These are phyloP conservation scores for Cinclus mexicanus DNA, from an alignment of 2,113 vertebrate genomes.

Conservation along the genomic window DNA sequence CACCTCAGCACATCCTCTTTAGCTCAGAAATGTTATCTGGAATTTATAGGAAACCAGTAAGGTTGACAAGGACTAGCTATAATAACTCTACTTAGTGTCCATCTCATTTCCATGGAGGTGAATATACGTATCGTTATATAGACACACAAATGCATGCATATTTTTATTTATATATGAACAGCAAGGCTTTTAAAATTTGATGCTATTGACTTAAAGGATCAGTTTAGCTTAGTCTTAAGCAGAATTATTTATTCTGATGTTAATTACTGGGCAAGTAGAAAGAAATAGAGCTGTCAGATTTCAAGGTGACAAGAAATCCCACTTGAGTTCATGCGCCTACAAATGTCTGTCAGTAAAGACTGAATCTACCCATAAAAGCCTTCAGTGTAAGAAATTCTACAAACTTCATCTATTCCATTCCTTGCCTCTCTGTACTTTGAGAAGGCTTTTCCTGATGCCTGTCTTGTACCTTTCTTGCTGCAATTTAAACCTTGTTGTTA, in stretches of 20 bases:
- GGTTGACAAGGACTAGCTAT: neutral
- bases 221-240: neutral
- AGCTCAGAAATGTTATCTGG: neutral
- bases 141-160: neutral
- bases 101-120: neutral
- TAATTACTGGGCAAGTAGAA: neutral
- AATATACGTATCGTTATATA: neutral
- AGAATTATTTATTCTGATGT: neutral
- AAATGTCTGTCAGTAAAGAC: neutral
- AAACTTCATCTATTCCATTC: neutral
- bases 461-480: neutral
- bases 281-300: neutral
- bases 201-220: neutral
- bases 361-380: neutral
- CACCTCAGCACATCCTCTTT: neutral
- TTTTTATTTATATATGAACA: neutral
- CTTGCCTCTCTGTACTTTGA: neutral
- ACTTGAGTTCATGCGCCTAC: neutral
- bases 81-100: neutral
- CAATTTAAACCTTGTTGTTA: neutral
- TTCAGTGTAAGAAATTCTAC: neutral
- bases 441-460: neutral
- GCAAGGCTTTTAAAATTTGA: neutral
- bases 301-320: neutral
- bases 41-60: neutral